Evolutionary conservation across 2,113 vertebrate species (phyloP).

Genomic region (Spea bombifrons): DNA sequence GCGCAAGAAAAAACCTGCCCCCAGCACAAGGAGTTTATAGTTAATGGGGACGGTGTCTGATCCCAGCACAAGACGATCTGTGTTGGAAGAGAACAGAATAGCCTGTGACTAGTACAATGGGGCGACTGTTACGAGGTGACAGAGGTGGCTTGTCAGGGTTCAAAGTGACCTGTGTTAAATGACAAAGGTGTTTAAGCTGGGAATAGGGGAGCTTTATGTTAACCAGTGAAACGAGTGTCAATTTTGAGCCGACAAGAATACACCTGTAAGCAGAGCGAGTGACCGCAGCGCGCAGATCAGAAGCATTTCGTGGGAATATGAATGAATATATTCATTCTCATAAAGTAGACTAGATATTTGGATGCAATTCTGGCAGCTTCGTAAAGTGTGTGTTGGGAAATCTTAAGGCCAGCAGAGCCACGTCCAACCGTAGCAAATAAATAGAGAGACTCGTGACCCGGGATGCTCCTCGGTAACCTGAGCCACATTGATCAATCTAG

Average conservation of each 20-base stretch:
- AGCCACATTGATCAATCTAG: no score
- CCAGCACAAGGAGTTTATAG: slow-evolving; percentile 13
- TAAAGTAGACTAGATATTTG: no score
- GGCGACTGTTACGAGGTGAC: slow-evolving; percentile 28
- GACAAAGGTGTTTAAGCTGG: slow-evolving; percentile 11
- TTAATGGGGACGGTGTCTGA: slow-evolving; percentile 17
- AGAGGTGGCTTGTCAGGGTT: slow-evolving; percentile 13
- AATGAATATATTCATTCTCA: no score
- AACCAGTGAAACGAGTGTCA: not conserved
- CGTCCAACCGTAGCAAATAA: no score
- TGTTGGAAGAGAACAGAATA: slow-evolving; percentile 33
- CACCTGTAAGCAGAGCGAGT: not conserved
- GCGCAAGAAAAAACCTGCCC: slow-evolving; percentile 1
- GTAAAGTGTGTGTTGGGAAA: no score
- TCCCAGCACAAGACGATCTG: slow-evolving; percentile 41
- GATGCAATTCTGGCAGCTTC: no score
- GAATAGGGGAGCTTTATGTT: slow-evolving; percentile 19
- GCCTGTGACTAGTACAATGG: slow-evolving; percentile 30
- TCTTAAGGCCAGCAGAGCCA: no score
- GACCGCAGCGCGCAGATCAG: not conserved
- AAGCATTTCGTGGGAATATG: not conserved
- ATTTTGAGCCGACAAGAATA: not conserved
- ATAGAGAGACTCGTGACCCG: no score
- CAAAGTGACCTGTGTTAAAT: slow-evolving; percentile 31
- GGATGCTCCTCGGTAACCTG: no score